Evolutionary conservation across 2,888 invertebrate genomes (phyloP).

Genomic region (Hirtodrosophila cameraria): DNA sequence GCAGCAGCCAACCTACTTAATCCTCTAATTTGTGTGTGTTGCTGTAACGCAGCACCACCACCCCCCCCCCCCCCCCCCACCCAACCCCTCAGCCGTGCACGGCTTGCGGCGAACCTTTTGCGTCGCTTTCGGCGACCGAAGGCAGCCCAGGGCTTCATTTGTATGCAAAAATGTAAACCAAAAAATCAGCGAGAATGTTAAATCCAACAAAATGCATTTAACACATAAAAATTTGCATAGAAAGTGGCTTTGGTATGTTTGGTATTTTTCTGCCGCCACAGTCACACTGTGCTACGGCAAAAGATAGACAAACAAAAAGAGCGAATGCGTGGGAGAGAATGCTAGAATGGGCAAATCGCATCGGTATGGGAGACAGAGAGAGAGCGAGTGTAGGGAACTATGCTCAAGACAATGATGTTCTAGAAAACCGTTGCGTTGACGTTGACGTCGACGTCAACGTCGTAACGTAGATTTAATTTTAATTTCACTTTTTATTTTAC

Average conservation of each 20-base stretch:
- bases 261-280: slow-evolving; percentile 56
- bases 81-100: slow-evolving; percentile 19
- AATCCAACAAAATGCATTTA: slow-evolving; percentile 83
- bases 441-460: not conserved
- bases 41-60: slow-evolving; percentile 22
- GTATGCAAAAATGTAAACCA: slow-evolving; percentile 80
- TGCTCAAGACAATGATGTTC: slow-evolving; percentile 31
- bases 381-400: not conserved
- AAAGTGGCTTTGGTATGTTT: slow-evolving; percentile 79
- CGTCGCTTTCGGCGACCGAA: slow-evolving; percentile 8
- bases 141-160: slow-evolving; percentile 65
- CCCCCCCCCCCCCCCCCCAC: not conserved
- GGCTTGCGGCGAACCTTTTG: slow-evolving; percentile 21
- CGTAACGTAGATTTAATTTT: slow-evolving; percentile 50
- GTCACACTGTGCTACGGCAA: slow-evolving; percentile 32
- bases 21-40: slow-evolving; percentile 77
- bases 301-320: slow-evolving; percentile 8
- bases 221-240: slow-evolving; percentile 83
- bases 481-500: slow-evolving; percentile 59
- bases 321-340: not conserved
- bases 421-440: not conserved
- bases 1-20: slow-evolving; percentile 71
- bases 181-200: slow-evolving; percentile 80
- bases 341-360: not conserved
- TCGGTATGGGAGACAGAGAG: slow-evolving; percentile 8